Evolutionary conservation across 2,888 invertebrate species (phyloP), one percentile per base, ranked within the genome.

Genomic region (Thymelicus sylvestris): DNA sequence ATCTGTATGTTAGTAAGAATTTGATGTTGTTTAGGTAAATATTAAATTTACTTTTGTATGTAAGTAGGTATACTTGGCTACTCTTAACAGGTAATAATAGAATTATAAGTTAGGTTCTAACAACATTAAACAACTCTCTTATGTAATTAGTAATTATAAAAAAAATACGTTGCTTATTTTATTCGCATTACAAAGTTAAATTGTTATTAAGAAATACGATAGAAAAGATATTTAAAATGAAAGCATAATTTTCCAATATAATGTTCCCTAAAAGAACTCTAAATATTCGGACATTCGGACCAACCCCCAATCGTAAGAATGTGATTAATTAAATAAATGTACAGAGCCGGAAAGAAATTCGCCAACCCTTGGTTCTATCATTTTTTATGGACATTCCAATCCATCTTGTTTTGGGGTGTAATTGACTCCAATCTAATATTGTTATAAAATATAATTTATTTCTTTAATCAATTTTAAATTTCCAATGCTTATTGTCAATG

Each of bases 291-390:
- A 88, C 90, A 91, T 85, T 90, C 86, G 88, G 88, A 89, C 86
- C 85, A 78, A 79, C 87, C 86, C 86, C 88, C 86, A 91, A 83
- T 89, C 84, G 85, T 92, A 93, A 92, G 92, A 93, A 93, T 93
- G 87, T 90, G 85, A 92, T 91, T 92, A 93, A 93, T 93, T 92
- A 91, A 93, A 93, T 91, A 89, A 90, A 92, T 89, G 89, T 86
- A 89, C 88, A 87, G 86, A 85, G 82, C 85, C 84, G 83, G 87
- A 88, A 91, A 91, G 89, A 91, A 90, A 90, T 89, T 87, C 83
- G 82, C 79, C 87, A 90, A 90, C 91, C 92, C 93, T 91, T 89
- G 83, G 87, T 81, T 83, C 81, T 73, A 81, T 66, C 61, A 66
- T 81, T 90, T 92, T 91, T 91, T 89, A 83, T 87, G 82, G 86